Base-by-base conservation (phyloP, 2,797 vertebrate species). In the Pangasius larnaudii region DNA sequence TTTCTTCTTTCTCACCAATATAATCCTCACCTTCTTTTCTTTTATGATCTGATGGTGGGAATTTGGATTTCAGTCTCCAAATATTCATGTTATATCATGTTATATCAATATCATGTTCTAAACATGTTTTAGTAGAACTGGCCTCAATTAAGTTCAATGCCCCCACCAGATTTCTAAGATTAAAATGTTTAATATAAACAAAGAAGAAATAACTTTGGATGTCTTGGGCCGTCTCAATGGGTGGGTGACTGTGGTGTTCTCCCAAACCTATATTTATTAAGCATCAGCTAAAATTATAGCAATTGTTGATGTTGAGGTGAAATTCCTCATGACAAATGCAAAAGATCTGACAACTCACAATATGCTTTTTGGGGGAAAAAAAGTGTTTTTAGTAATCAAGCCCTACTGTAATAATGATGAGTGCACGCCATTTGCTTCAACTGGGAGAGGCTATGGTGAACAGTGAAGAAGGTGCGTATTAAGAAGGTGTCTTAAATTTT, bases 41-140 rank as follows among this genome's bases (percentile, higher is more conserved):
- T 59, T 85, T 19, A 8, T 88, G 42, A 27, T 56, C 85, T 86
- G 79, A 86, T 61, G 79, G 19, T 18, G 30, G 67, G 9, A 74
- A 78, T 39, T 33, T 65, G 14, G 27, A 65, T 67, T 86, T 77
- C 36, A 42, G 84, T 56, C 13, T 72, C 22, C 22, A 51, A 5
- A 27, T 39, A 27, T 58, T 56, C 19, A 53, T n/a, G 65, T n/a
- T 71, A 22, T 72, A 72, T 39, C 39, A 39, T 39, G 39, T 39
- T 5, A 39, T 39, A 39, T 39, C 39, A 39, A 39, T 39, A 39
- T 39, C 39, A 39, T 39, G 39, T 39, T 39, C 4, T 39, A 39
- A 39, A 39, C 39, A 85, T 58, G 24, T 71, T 72, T 84, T 61
- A 46, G 2, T 30, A 46, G 18, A 49, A 84, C 42, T 33, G 13